Evolutionary conservation across 2,888 invertebrate species (phyloP), one percentile per base, ranked within the genome.

Genomic region (Pollenia angustigena): DNA sequence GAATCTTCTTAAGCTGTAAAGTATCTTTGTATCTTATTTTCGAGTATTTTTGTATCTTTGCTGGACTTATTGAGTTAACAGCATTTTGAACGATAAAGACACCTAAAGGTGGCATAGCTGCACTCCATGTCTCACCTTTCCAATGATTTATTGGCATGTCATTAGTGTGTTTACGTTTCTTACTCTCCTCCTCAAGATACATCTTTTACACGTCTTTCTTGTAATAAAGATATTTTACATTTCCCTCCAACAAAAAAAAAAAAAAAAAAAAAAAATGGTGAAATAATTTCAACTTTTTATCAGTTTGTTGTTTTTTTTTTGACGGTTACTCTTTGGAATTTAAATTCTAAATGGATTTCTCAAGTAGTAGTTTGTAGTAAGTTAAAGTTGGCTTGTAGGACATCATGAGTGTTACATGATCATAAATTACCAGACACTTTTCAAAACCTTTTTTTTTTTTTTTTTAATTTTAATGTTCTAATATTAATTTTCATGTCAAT

Each of bases 61-160:
- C 40, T 60, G 18, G 54, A 79, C 66, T 60, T 78, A 75, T 78
- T 81, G 71, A 81, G 32, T 78, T 78, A 78, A 78, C 78, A 87
- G 54, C 68, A 68, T 74, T 68, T 68, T 56, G 23, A 74, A 79
- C 60, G 32, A 78, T 68, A 40, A 42, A 83, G 76, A 78, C 68
- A 66, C 40, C 71, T 48, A 72, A 76, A 83, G 69, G 75, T 76
- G 83, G 83, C 80, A 81, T 74, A 68, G 83, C 48, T 83, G 76
- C 83, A 83, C 76, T 83, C 72, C 81, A 76, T 89, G 91, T 92
- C 92, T 91, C 92, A 92, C 92, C 92, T 92, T 91, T 92, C 91
- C 89, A 91, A 92, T 92, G 92, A 92, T 92, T 92, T 92, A 92
- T 92, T 92, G 90, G 91, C 90, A 91, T 92, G 92, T 92, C 91